Base-by-base conservation (phyloP, 1,140 invertebrate genomes). In the Drosophila nebulosa region DNA sequence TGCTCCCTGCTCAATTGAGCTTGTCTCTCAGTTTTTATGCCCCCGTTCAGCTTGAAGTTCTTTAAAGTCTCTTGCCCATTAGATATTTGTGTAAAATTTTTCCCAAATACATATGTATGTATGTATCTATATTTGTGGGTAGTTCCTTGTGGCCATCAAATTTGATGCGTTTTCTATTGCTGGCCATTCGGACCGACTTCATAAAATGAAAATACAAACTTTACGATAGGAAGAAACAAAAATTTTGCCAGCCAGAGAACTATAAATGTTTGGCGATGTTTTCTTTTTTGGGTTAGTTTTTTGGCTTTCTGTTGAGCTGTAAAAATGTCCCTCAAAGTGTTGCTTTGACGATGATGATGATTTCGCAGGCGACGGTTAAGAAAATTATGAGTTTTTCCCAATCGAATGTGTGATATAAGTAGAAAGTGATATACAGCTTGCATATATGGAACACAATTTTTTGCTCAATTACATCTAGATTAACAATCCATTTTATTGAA, bases 81-180 rank as follows among this genome's bases (percentile, higher is more conserved):
- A n/a, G n/a, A n/a, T 57, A 64, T 55, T 30, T 64, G 42, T 55
- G 46, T 36, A 69, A 7, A 35, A 51, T 58, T 39, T 53, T 42
- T 67, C 53, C 36, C 50, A 16, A 39, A 14, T 36, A 30, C 22
- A 42, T 46, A 59, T 21, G n/a, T 57, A 9, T 57, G 4, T 14
- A 16, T 53, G n/a, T 53, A 1, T 30, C 7, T 53, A 6, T 32
- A 9, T 42, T 1, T 42, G 6, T 16, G 14, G 9, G 36, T 14
- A 86, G 66, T 81, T 63, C 56, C 57, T 64, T 70, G 26, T 60
- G 59, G 52, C 46, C 83, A 81, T 86, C 67, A 86, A 86, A 75
- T 88, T 86, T 86, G 64, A 86, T 86, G 69, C 67, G 39, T 64
- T 86, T 81, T 86, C 81, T 88, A 86, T 88, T 70, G 78, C 78